phyloP scores from a whole-genome alignment of 2,888 invertebrate species.

The Epinotia nisella region DNA sequence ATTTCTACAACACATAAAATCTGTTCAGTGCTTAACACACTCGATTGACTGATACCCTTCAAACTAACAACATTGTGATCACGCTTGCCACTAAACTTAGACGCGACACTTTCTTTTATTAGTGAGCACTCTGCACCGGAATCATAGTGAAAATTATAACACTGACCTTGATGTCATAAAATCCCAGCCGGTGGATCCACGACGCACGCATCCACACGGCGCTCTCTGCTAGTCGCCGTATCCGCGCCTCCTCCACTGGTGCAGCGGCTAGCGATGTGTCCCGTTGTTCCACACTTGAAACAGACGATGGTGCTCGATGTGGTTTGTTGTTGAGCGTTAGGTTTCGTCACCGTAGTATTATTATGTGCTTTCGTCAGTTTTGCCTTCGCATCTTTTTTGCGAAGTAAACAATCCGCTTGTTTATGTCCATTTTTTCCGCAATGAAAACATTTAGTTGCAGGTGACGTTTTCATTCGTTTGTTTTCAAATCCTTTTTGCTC shows the following conservation, averaged over 20 bases:
- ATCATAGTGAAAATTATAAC: conserved; percentile 47
- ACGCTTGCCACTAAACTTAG: conserved; percentile 45
- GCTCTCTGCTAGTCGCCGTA: not conserved
- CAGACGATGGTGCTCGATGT: not conserved
- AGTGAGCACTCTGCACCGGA: conserved; percentile 51
- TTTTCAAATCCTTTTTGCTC: not conserved
- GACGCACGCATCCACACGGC: conserved; percentile 18
- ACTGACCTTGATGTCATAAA: conserved; percentile 46
- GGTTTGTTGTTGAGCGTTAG: not conserved
- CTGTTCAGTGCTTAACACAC: conserved; percentile 43
- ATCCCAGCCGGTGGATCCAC: not conserved
- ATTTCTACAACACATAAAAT: conserved; percentile 23
- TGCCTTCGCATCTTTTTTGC: not conserved
- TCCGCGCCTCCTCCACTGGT: not conserved
- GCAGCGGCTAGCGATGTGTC: conserved; percentile 28
- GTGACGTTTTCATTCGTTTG: not conserved
- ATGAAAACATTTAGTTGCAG: not conserved
- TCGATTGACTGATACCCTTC: conserved; percentile 38
- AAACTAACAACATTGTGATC: conserved; percentile 29
- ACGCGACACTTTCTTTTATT: conserved; percentile 42
- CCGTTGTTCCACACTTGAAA: conserved; percentile 21
- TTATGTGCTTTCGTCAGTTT: not conserved
- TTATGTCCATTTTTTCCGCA: conserved; percentile 11
- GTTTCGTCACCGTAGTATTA: not conserved
- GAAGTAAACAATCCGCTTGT: not conserved